Percentiles rank a stretch among this genome's conserved stretches.
These are phyloP conservation scores for Oenanthe melanoleuca DNA, from an alignment of 2,113 vertebrate species.

Conservation along the genomic window DNA sequence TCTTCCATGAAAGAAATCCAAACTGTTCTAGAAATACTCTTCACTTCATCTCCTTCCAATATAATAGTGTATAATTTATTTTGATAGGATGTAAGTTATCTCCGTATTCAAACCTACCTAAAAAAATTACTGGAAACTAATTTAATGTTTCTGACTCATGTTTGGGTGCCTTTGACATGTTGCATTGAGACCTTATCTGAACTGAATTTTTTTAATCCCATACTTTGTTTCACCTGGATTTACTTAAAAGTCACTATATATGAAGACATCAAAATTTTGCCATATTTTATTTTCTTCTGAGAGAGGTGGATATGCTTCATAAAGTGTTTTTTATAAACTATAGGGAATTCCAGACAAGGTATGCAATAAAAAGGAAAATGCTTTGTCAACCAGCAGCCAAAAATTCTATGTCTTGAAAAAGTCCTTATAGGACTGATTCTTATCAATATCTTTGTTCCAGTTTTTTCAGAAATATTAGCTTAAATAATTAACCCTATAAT, in stretches of 20 bases:
- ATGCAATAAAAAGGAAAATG: neutral
- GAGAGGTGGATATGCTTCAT: neutral
- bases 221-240: neutral
- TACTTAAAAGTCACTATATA: neutral
- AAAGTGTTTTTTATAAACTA: neutral
- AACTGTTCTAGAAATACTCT: neutral
- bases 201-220: neutral
- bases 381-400: neutral
- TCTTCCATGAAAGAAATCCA: neutral
- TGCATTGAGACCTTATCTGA: neutral
- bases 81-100: neutral
- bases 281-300: neutral
- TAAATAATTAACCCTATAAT: neutral
- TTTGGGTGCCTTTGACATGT: neutral
- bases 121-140: neutral
- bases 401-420: neutral
- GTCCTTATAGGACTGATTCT: neutral
- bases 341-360: neutral
- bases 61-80: neutral
- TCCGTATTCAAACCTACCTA: accelerated
- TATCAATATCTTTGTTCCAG: neutral
- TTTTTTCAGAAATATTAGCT: neutral
- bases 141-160: neutral
- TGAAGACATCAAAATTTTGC: neutral
- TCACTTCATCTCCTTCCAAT: neutral